Evolutionary conservation across 2,113 vertebrate genomes (phyloP), one percentile per base, ranked within the genome.

Genomic region (Scartelaos histophorus): DNA sequence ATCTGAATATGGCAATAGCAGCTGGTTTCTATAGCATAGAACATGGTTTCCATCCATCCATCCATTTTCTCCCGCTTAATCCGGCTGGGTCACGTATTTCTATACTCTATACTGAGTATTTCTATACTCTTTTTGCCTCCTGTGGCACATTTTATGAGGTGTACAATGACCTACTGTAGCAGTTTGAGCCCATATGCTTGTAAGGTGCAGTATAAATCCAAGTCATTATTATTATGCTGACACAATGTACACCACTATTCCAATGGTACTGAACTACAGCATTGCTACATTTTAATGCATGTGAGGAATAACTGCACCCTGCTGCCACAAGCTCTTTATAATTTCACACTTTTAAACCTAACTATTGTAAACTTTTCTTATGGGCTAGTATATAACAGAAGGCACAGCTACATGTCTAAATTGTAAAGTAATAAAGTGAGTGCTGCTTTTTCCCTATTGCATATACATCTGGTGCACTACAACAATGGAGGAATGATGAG

Each of bases 361-460:
- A 29, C 29, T 29, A 29, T 29, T 29, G 29, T 34, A 13, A n/a
- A n/a, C 61, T 38, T 35, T n/a, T 19, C 11, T 38, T 64, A 38
- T 17, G 38, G 34, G n/a, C 2, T 2, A 24, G 12, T 62, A 45
- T 51, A 57, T 22, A 22, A 22, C 35, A 56, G 10, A 16, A 5
- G 5, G 0, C 57, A 13, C 4, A n/a, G 49, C 25, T 12, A 43
- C 17, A 57, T 22, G 17, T 17, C 16, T 5, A 62, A 5, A 13
- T n/a, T 16, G 66, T 10, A 54, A 61, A 74, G 9, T 54, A 66
- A 72, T 76, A 25, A 71, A 54, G 19, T 45, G 64, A 76, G 73
- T 81, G 71, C 71, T 13, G 13, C 56, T 47, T 43, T 70, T 25
- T 75, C 15, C 35, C 67, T 38, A 67, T 53, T 80, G n/a, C 54